Percentiles rank a stretch among this genome's conserved stretches.
Conservation (phyloP, 2,797 vertebrate genomes). For the Taenioides sp. region DNA sequence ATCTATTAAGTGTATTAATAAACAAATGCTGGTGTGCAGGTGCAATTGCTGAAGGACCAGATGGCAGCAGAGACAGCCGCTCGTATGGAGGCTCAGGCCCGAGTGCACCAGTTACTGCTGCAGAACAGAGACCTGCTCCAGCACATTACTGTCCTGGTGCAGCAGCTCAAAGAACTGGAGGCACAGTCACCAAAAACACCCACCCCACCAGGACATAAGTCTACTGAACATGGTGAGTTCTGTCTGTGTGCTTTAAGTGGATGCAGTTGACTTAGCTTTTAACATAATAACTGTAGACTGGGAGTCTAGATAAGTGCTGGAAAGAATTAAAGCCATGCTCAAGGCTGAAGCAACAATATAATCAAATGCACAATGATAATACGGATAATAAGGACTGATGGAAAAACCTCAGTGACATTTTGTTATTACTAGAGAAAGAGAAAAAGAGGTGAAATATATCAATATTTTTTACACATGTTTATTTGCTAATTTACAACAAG, state of each 20-base stretch:
- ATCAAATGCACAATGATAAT: no score
- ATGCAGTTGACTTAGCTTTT: neutral
- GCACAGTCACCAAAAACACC: constrained; percentile 21
- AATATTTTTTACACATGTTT: no score
- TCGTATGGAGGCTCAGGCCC: constrained; percentile 84
- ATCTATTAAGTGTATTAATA: neutral
- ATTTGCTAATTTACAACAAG: no score
- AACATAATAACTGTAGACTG: neutral
- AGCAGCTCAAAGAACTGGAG: constrained; percentile 85
- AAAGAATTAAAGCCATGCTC: neutral
- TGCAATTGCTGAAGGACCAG: constrained; percentile 85
- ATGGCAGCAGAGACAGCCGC: constrained; percentile 81
- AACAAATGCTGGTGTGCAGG: constrained; percentile 59
- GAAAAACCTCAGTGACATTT: no score
- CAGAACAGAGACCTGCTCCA: constrained; percentile 86
- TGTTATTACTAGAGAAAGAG: no score
- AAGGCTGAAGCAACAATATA: neutral
- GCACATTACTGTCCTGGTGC: constrained; percentile 84
- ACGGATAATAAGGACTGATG: no score
- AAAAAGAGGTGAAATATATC: no score
- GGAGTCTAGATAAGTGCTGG: constrained; percentile 12
- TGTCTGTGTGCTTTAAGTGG: neutral
- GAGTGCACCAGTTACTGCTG: constrained; percentile 85
- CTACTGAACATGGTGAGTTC: constrained; percentile 61
- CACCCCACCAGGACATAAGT: constrained; percentile 22